A percentile compares a stretch with the other conserved stretches of the same genome.
phyloP scores from a whole-genome alignment of 2,888 invertebrate genomes.

The Teleiodes luculella region DNA sequence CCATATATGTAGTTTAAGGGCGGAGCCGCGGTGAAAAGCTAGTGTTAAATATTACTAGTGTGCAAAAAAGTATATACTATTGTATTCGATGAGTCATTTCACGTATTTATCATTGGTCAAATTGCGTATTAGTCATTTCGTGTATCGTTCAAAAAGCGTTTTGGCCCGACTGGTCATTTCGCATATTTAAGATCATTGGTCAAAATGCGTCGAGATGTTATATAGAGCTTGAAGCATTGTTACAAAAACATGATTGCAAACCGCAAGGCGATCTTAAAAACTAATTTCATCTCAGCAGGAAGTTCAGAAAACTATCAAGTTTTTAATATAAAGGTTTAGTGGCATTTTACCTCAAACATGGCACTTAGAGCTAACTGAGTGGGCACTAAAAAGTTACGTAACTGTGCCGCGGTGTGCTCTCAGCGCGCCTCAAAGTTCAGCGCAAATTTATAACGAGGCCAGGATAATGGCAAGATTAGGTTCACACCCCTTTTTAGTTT shows the following conservation, averaged over 20 bases:
- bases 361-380: slow-evolving; percentile 13
- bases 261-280: slow-evolving; percentile 1
- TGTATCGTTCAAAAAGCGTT: too few species aligned
- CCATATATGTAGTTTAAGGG: too few species aligned
- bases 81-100: too few species aligned
- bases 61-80: too few species aligned
- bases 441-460: slow-evolving; percentile 31
- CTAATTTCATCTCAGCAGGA: neutral
- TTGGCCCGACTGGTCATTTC: too few species aligned
- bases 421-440: slow-evolving; percentile 25
- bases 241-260: neutral
- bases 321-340: slow-evolving; percentile 19
- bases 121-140: too few species aligned
- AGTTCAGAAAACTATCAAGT: slow-evolving; percentile 7
- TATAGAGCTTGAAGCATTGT: neutral
- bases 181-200: too few species aligned
- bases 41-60: too few species aligned
- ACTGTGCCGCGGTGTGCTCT: slow-evolving; percentile 12
- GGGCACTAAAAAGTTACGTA: slow-evolving; percentile 17
- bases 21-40: too few species aligned
- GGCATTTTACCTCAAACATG: slow-evolving; percentile 16
- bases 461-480: slow-evolving; percentile 31
- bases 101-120: too few species aligned
- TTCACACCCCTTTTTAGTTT: slow-evolving; percentile 21
- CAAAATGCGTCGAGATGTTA: too few species aligned